Conservation (phyloP, 2,888 invertebrate species). For the Xanthia icteritia region DNA sequence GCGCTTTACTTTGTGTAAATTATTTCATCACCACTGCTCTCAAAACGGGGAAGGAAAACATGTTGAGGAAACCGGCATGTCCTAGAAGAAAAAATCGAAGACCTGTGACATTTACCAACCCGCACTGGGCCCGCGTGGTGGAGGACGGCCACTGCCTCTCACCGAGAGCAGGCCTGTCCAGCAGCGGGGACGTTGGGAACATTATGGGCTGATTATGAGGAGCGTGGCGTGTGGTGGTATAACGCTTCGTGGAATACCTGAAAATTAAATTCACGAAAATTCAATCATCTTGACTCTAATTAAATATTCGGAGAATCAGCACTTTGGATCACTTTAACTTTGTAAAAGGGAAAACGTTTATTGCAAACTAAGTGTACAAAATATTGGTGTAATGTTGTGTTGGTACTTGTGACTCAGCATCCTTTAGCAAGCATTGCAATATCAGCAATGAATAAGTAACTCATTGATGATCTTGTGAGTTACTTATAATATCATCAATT, state of each 20-base stretch:
- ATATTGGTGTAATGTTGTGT: neutral
- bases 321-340: neutral
- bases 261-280: neutral
- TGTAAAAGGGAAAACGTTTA: neutral
- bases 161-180: too few species aligned
- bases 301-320: neutral
- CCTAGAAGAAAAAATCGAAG: too few species aligned
- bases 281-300: neutral
- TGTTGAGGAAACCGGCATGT: too few species aligned
- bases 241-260: neutral
- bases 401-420: neutral
- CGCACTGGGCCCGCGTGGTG: too few species aligned
- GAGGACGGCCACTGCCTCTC: too few species aligned
- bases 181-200: too few species aligned
- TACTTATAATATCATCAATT: neutral
- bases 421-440: neutral
- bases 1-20: too few species aligned
- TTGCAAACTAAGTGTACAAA: neutral
- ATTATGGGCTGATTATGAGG: too few species aligned
- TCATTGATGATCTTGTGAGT: neutral
- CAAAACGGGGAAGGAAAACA: too few species aligned
- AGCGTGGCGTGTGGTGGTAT: too few species aligned
- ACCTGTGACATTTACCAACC: too few species aligned
- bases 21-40: too few species aligned
- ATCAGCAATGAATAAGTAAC: neutral